Percentiles rank a stretch among this genome's conserved stretches.
Conservation (phyloP, 2,113 vertebrate species). For the Vulpes ferrilata region DNA sequence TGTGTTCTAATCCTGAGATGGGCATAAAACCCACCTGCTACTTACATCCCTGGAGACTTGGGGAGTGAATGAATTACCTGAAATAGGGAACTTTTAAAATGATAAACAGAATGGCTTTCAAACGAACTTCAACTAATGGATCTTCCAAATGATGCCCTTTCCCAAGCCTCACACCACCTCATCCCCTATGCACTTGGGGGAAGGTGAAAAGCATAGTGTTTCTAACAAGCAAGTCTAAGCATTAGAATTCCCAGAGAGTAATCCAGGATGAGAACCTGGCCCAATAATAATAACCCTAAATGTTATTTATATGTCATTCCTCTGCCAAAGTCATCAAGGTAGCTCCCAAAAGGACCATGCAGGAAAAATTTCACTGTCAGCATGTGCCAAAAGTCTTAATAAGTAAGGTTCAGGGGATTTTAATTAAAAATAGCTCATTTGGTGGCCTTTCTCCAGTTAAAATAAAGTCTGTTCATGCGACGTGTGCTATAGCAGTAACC, state of each 20-base stretch:
- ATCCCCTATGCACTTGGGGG: background rate
- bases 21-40: background rate
- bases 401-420: conserved; percentile 61
- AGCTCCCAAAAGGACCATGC: conserved; percentile 71
- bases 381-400: conserved; percentile 68
- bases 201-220: conserved; percentile 7
- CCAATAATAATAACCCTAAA: conserved; percentile 80
- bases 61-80: conserved; percentile 2
- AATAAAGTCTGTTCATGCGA: conserved; percentile 29
- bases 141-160: background rate
- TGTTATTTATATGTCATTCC: conserved; percentile 78
- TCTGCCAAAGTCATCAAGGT: conserved; percentile 77
- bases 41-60: conserved; percentile 17
- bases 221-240: conserved; percentile 50
- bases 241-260: conserved; percentile 70
- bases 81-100: conserved; percentile 42
- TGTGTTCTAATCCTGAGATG: conserved; percentile 36
- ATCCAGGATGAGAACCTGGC: conserved; percentile 56
- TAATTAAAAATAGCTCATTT: conserved; percentile 74
- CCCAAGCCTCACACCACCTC: background rate
- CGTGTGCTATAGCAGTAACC: background rate
- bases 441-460: background rate
- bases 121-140: background rate
- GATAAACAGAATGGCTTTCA: conserved; percentile 30
- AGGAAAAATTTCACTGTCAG: conserved; percentile 72